Evolutionary conservation across 23 tunicate genomes (phyloP), one percentile per base, ranked within the genome.

Genomic region (Trididemnum clinides): DNA sequence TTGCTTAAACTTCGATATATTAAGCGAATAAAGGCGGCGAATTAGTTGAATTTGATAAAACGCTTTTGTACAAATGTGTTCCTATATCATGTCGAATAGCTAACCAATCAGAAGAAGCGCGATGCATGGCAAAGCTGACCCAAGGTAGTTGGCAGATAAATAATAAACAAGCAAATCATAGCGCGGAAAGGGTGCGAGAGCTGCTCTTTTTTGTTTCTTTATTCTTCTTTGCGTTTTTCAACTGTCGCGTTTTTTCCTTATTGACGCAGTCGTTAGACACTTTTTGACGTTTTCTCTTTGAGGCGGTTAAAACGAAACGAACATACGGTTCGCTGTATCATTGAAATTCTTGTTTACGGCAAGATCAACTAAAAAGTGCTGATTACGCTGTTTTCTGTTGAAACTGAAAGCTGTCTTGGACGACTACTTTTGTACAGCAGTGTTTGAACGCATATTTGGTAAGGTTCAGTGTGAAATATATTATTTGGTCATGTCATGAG

Each of bases 21-120:
- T 30, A 69, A 23, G 32, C 75, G 38, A 27, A 37, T 2, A 37
- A 19, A 28, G 51, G 66, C 39, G 51, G 27, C 83, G 81, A 87
- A 87, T 80, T 77, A 69, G 91, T 87, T 80, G 91, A 87, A 69
- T 87, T 87, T 87, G 85, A 80, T 79, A 51, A 87, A 87, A 80
- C 91, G 91, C 91, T 69, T 87, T 79, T 78, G 91, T 79, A 87
- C 91, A 87, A 87, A 87, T 87, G 83, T 87, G 91, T 87, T 82
- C 91, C 78, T 77, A 80, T 87, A 87, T 87, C 91, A 71, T 80
- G 91, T 73, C 80, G 54, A 69, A 22, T 3, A 37, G 91, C 80
- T 71, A 87, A 82, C 91, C 91, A 87, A 87, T 87, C 91, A 87
- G 85, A 57, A 51, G 72, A 64, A 62, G 82, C 88, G 88, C 74